Percentiles rank a stretch among this genome's conserved stretches.
These are phyloP conservation scores for Trinectes maculatus DNA, from an alignment of 2,113 vertebrate genomes.

Conservation along the genomic window DNA sequence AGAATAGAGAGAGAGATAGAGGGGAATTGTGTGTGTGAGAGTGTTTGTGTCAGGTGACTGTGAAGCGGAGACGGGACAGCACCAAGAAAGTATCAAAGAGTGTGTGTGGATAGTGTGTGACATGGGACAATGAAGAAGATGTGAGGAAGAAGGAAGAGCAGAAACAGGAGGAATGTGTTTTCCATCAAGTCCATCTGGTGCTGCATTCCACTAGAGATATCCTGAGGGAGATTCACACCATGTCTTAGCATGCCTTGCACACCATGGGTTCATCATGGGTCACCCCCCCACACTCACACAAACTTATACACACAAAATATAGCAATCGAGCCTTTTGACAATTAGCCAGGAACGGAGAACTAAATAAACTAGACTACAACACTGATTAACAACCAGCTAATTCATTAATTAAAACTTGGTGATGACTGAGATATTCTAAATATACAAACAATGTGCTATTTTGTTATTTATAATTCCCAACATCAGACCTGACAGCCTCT, in stretches of 20 bases:
- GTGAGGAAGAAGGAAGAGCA: slow-evolving; percentile 31
- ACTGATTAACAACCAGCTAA: slow-evolving; percentile 16
- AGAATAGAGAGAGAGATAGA: slow-evolving; percentile 49
- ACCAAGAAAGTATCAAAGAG: neutral
- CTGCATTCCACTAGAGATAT: slow-evolving; percentile 66
- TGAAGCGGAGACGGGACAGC: slow-evolving; percentile 1
- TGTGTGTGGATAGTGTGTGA: neutral
- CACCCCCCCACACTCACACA: slow-evolving; percentile 6
- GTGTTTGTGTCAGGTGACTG: slow-evolving; percentile 3
- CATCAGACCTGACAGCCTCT: neutral
- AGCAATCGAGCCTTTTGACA: slow-evolving; percentile 17
- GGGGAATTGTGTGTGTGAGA: slow-evolving; percentile 22
- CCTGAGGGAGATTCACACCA: slow-evolving; percentile 55
- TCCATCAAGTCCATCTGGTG: slow-evolving; percentile 74
- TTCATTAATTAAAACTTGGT: slow-evolving; percentile 19
- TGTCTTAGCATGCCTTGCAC: slow-evolving; percentile 40
- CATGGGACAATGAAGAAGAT: slow-evolving; percentile 17
- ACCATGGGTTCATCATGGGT: slow-evolving; percentile 54
- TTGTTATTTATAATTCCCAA: slow-evolving; percentile 6
- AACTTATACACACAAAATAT: slow-evolving; percentile 3
- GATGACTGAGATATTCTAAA: slow-evolving; percentile 2
- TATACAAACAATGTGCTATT: neutral
- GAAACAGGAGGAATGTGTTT: slow-evolving; percentile 64
- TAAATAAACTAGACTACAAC: neutral
- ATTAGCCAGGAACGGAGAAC: neutral